phyloP scores from a whole-genome alignment of 2,113 vertebrate species.

The Muscicapa adusta region DNA sequence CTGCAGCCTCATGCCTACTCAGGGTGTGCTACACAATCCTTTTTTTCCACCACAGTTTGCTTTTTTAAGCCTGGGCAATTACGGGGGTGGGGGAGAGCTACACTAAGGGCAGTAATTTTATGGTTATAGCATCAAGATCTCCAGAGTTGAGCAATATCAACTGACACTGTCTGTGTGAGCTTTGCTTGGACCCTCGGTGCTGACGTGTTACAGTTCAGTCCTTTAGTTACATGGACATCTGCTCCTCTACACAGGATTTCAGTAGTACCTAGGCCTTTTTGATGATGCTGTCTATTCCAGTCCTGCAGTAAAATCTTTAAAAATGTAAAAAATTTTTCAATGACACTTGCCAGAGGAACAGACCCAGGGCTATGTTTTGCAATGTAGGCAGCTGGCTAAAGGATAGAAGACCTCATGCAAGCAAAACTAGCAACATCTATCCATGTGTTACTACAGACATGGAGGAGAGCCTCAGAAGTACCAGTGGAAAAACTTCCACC shows the following conservation, averaged over 20 bases:
- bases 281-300: not conserved
- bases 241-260: not conserved
- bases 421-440: not conserved
- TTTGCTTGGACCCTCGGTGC: not conserved
- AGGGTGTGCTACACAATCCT: not conserved
- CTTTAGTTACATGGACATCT: not conserved
- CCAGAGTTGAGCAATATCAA: not conserved
- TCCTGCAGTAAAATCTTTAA: not conserved
- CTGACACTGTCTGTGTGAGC: not conserved
- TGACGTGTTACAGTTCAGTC: fast-evolving
- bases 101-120: not conserved
- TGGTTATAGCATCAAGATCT: not conserved
- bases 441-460: not conserved
- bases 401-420: not conserved
- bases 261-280: not conserved
- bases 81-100: not conserved
- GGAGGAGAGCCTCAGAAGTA: not conserved
- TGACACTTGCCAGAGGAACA: not conserved
- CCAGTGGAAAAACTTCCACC: not conserved
- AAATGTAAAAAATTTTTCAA: not conserved
- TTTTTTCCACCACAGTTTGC: not conserved
- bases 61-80: slow-evolving; percentile 2
- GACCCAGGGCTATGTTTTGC: not conserved
- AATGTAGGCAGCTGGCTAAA: not conserved
- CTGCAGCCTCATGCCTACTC: not conserved